Evolutionary conservation across 2,113 vertebrate species (phyloP).

Genomic region (Cathartes aura): DNA sequence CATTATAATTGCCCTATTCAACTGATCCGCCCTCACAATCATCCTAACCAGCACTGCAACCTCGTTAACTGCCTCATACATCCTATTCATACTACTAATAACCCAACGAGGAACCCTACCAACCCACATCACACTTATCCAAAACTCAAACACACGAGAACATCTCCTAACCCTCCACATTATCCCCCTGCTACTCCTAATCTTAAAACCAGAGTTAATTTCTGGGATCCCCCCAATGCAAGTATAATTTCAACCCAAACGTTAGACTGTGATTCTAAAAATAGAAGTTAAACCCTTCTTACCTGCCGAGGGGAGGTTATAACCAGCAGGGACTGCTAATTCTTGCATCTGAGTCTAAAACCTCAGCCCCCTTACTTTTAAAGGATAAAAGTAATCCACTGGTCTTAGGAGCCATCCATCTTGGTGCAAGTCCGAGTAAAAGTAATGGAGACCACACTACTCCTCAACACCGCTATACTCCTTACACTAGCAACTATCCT

Average conservation of each 20-base stretch:
- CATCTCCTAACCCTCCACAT: accelerated
- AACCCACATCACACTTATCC: accelerated
- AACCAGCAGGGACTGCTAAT: not conserved
- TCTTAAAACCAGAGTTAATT: not conserved
- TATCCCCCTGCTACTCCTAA: accelerated
- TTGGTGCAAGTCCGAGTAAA: not conserved
- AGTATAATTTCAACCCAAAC: not conserved
- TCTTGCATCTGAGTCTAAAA: not conserved
- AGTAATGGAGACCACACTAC: accelerated
- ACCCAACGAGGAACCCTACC: accelerated
- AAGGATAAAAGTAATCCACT: not conserved
- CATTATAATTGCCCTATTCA: accelerated
- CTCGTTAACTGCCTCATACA: accelerated
- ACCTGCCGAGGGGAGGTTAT: not conserved
- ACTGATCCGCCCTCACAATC: accelerated
- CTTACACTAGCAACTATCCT: accelerated
- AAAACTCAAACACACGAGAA: not conserved
- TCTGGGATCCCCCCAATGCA: not conserved
- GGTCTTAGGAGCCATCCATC: not conserved
- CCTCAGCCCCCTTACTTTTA: not conserved
- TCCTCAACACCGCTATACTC: accelerated
- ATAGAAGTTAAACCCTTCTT: not conserved
- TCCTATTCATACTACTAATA: accelerated
- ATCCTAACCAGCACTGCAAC: accelerated
- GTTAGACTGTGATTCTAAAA: not conserved